These are phyloP conservation scores for Amblyteles armatorius DNA, from an alignment of 2,888 invertebrate genomes.

Conservation along the genomic window DNA sequence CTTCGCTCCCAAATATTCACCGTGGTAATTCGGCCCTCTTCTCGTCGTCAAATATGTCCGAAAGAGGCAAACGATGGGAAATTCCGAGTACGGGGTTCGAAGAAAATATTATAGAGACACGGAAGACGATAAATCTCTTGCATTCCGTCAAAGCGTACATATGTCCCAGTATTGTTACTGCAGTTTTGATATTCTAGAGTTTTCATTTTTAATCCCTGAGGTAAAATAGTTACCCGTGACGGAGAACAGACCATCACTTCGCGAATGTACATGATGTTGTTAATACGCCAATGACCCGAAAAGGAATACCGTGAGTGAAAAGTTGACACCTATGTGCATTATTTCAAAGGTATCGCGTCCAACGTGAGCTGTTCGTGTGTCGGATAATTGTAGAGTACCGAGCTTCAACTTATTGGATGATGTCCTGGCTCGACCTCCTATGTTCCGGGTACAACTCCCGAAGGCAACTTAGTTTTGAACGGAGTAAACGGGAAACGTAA, in stretches of 20 bases:
- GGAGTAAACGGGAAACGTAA: not conserved
- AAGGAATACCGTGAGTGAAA: not conserved
- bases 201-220: not conserved
- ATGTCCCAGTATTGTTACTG: not conserved
- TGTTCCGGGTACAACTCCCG: not conserved
- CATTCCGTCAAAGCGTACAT: not conserved
- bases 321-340: not conserved
- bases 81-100: not conserved
- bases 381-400: not conserved
- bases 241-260: not conserved
- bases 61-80: not conserved
- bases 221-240: not conserved
- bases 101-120: not conserved
- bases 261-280: not conserved
- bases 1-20: not conserved
- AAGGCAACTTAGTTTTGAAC: not conserved
- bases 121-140: not conserved
- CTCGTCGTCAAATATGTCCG: not conserved
- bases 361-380: not conserved
- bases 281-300: not conserved
- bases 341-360: not conserved
- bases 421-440: not conserved
- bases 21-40: conserved; percentile 5
- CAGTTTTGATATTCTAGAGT: not conserved
- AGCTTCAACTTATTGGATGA: not conserved